phyloP scores from a whole-genome alignment of 2,888 invertebrate genomes.

The Cristatella mucedo region DNA sequence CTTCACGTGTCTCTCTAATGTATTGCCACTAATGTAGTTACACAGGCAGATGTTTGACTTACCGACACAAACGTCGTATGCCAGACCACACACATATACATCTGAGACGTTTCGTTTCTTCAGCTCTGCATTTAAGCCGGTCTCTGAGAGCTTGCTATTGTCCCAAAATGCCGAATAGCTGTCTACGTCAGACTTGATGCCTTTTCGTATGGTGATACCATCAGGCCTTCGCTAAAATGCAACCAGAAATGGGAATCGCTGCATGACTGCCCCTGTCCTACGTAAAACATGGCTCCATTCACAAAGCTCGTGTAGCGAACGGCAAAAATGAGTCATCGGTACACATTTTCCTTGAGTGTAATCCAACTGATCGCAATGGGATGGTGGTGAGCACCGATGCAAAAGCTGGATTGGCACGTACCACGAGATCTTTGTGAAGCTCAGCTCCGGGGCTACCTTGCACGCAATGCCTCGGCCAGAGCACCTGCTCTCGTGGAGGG shows the following conservation, averaged over 20 bases:
- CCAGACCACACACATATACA: conserved; percentile 82
- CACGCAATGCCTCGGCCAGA: conserved; percentile 92
- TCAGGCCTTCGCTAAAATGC: conserved; percentile 23
- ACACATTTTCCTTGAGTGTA: too few species aligned
- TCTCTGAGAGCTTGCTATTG: conserved; percentile 76
- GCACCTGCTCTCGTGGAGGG: conserved; percentile 64
- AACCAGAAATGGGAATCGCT: too few species aligned
- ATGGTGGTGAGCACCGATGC: too few species aligned
- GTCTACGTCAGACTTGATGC: conserved; percentile 82
- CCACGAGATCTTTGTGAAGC: conserved; percentile 71
- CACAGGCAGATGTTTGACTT: conserved; percentile 12
- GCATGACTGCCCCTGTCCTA: too few species aligned
- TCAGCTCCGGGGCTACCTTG: conserved; percentile 89
- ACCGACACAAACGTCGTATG: conserved; percentile 79
- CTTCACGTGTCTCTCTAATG: too few species aligned
- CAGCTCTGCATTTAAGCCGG: conserved; percentile 63
- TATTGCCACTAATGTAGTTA: too few species aligned
- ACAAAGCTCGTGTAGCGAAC: too few species aligned
- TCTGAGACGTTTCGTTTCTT: conserved; percentile 66
- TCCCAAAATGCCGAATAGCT: conserved; percentile 98
- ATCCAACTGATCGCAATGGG: too few species aligned
- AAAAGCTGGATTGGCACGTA: conserved; percentile 35
- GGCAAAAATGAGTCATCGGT: too few species aligned
- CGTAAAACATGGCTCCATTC: too few species aligned
- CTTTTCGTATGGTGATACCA: conserved; percentile 40